phyloP scores from a whole-genome alignment of 2,797 vertebrate genomes.

The Hemitrygon akajei region DNA sequence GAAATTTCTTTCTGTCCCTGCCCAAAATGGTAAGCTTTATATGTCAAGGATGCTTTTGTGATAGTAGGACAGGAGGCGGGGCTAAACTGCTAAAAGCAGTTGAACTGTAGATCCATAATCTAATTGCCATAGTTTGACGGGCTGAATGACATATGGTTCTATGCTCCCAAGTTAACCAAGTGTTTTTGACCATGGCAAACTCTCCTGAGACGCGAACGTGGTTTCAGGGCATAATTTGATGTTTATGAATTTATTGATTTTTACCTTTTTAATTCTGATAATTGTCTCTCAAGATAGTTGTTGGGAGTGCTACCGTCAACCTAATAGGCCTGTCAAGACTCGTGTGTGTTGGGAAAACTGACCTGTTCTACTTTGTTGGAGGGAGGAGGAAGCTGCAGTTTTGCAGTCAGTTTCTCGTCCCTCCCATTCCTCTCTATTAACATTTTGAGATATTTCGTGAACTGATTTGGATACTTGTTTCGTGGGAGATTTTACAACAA shows the following conservation, averaged over 20 bases:
- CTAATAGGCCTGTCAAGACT: constrained; percentile 7
- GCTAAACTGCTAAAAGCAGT: not conserved
- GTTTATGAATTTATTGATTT: not conserved
- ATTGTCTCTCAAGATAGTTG: not conserved
- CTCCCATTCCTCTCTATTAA: not conserved
- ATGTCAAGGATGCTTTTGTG: not conserved
- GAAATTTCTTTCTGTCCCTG: not conserved
- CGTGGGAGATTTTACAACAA: not conserved
- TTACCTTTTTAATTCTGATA: not conserved
- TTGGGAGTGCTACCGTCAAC: not conserved
- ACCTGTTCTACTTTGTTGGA: not conserved
- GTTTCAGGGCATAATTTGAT: not conserved
- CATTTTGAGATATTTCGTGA: not conserved
- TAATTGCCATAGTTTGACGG: not conserved
- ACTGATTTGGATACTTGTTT: not conserved
- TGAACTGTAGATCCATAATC: not conserved
- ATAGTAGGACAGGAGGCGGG: not conserved
- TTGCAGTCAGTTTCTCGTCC: not conserved
- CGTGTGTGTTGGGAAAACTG: not conserved
- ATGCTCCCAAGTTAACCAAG: not conserved
- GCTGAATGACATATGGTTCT: not conserved
- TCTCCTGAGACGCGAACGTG: not conserved
- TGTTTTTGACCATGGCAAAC: not conserved
- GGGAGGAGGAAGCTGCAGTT: not conserved
- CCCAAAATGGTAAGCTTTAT: not conserved